Conservation (phyloP, 2,797 vertebrate species). For the Trachops cirrhosus region DNA sequence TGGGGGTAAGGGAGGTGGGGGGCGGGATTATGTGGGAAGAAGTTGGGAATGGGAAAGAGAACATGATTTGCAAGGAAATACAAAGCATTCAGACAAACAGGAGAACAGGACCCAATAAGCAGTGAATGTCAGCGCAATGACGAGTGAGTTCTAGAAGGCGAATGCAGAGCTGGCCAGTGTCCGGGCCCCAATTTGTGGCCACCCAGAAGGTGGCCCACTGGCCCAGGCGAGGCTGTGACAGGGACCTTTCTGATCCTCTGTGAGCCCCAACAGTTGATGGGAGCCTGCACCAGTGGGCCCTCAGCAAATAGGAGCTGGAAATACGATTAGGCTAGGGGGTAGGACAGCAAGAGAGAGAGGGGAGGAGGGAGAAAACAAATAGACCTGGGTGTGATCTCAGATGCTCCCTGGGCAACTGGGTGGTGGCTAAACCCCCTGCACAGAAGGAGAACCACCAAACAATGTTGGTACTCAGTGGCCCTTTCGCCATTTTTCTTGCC, state of each 20-base stretch:
- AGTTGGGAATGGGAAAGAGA: neutral
- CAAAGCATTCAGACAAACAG: neutral
- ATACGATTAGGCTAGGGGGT: rapidly evolving
- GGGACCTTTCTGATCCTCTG: neutral
- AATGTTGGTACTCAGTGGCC: rapidly evolving
- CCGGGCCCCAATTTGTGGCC: neutral
- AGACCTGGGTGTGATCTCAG: neutral
- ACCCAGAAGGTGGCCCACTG: neutral
- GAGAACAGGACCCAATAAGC: neutral
- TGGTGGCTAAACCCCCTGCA: neutral
- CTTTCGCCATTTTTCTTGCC: neutral
- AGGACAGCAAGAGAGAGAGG: neutral
- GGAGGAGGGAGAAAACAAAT: neutral
- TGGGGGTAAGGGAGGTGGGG: rapidly evolving
- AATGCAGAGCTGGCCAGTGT: neutral
- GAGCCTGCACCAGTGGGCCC: neutral
- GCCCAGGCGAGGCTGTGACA: neutral
- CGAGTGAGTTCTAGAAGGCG: neutral
- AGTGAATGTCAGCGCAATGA: neutral
- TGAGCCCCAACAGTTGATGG: neutral
- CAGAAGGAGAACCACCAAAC: neutral
- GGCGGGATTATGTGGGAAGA: too few relatives aligned
- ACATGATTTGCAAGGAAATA: neutral
- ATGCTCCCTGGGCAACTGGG: too few relatives aligned
- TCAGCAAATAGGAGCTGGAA: neutral